Conservation (phyloP, 2,113 vertebrate species). For the Chauna torquata region DNA sequence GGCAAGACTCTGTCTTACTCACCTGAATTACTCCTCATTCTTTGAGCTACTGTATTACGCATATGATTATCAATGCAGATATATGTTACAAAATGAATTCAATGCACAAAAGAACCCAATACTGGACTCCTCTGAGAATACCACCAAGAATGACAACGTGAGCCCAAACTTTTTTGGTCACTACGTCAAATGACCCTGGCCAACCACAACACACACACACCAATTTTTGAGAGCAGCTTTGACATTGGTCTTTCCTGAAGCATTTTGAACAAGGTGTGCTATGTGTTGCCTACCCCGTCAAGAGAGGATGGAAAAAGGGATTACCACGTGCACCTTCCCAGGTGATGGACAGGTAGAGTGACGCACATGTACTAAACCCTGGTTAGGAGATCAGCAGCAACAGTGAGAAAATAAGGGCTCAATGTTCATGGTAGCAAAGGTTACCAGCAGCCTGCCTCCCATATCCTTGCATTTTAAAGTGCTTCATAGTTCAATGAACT, state of each 20-base stretch:
- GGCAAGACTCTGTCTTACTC: neutral
- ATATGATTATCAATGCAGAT: neutral
- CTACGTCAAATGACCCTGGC: neutral
- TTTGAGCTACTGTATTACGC: rapidly evolving
- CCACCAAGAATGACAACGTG: neutral
- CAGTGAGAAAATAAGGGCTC: neutral
- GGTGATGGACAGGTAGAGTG: neutral
- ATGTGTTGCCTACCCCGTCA: neutral
- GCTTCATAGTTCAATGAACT: neutral
- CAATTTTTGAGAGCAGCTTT: rapidly evolving
- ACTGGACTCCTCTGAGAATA: neutral
- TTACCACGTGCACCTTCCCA: neutral
- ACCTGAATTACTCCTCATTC: neutral
- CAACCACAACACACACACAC: rapidly evolving
- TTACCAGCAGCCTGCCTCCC: neutral
- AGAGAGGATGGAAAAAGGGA: neutral
- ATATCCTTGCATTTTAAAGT: neutral
- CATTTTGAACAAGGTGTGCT: rapidly evolving
- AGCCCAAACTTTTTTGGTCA: neutral
- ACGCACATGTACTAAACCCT: neutral
- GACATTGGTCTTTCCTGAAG: neutral
- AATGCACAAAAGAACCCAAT: neutral
- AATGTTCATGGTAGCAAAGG: neutral
- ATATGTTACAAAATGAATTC: neutral
- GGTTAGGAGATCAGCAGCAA: neutral